phyloP scores from a whole-genome alignment of 2,888 invertebrate species.

The Drosophila cracens region DNA sequence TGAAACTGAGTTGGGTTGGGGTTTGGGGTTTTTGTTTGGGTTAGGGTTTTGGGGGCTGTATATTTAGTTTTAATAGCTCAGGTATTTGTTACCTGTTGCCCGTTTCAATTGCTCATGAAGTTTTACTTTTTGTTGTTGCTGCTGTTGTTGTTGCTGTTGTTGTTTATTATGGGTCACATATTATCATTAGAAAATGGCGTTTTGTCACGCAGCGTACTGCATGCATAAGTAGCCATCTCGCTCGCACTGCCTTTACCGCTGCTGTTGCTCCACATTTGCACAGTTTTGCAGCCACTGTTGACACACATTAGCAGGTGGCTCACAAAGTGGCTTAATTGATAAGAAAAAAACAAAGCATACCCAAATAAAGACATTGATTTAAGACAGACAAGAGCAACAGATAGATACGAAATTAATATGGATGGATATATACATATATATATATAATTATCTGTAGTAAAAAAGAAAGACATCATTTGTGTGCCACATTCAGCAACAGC shows the following conservation, averaged over 20 bases:
- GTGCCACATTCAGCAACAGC: conserved; percentile 24
- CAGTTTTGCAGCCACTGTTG: conserved; percentile 48
- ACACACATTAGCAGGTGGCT: conserved; percentile 35
- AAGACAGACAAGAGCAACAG: neutral
- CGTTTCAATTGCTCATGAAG: conserved; percentile 68
- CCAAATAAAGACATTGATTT: conserved; percentile 42
- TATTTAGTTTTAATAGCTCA: conserved; percentile 79
- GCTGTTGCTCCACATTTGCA: conserved; percentile 24
- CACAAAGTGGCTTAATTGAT: conserved; percentile 42
- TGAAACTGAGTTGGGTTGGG: neutral
- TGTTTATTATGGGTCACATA: conserved; percentile 78
- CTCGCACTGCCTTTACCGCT: conserved; percentile 21
- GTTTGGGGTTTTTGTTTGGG: neutral
- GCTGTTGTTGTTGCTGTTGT: conserved; percentile 39
- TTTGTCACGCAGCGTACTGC: conserved; percentile 81
- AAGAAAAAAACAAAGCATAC: conserved; percentile 23
- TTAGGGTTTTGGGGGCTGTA: conserved; percentile 52
- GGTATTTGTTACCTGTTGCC: conserved; percentile 82
- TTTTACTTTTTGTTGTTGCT: conserved; percentile 48
- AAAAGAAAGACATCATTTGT: conserved; percentile 34
- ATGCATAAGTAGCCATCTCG: conserved; percentile 56
- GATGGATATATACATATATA: neutral
- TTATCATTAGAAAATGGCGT: conserved; percentile 83
- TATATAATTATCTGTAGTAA: conserved; percentile 8
- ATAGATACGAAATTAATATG: neutral